Base-by-base conservation (phyloP, 2,888 invertebrate species). In the Diadromus collaris region DNA sequence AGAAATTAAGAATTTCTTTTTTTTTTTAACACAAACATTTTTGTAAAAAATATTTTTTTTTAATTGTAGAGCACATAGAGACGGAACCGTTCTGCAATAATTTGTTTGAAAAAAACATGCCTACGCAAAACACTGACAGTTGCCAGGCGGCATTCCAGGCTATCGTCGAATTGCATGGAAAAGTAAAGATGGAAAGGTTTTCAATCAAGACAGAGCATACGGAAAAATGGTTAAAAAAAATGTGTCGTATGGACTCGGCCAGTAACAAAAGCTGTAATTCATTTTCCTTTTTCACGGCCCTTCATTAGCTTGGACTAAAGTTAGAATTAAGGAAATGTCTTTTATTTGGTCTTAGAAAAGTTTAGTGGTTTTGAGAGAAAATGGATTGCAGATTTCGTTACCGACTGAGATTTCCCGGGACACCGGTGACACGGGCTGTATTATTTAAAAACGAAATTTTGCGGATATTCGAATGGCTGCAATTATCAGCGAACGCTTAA, bases 21-120 rank as follows among this genome's bases (percentile, higher is more conserved):
- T 2, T 1, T 1, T n/a, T 24, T 2, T n/a, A 2, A 48, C 16
- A 19, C n/a, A 19, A 48, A 48, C 6, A 44, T 46, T 46, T n/a
- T n/a, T n/a, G n/a, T n/a, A n/a, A n/a, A n/a, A n/a, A n/a, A n/a
- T n/a, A n/a, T n/a, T 64, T 73, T 60, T 70, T 65, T 68, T 32
- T 65, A 77, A 21, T 69, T 83, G 6, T 54, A 90, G 90, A 87
- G 68, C 83, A 88, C 76, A 86, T 89, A 58, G 83, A 85, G 74
- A 89, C 90, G 7, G 81, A 86, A 73, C 64, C 78, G 21, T 90
- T 89, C 65, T 68, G 65, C 24, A 81, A 85, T 27, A 76, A 86
- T 24, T 24, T 84, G 29, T 85, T 89, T 38, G 58, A 83, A 10
- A 74, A 24, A 34, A 54, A 80, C 34, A n/a, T 58, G 70, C 44